Conservation (phyloP, 2,797 vertebrate species). For the Botia kubotai region DNA sequence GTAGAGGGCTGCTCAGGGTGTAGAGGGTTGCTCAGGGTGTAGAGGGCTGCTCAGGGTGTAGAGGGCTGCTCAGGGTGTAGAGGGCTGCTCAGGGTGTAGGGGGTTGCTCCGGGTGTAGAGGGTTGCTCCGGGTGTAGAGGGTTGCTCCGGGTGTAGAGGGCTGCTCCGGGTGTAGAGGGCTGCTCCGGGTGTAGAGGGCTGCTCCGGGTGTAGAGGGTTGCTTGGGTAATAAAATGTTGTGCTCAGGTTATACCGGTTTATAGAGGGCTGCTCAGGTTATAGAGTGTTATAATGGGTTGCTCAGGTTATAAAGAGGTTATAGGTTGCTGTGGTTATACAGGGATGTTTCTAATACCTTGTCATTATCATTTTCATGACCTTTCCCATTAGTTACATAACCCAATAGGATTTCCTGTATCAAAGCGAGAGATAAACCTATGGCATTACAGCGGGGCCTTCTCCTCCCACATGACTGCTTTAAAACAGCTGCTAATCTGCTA, state of each 20-base stretch:
- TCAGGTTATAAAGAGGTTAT: not conserved
- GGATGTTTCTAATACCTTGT: not conserved
- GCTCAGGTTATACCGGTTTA: too few species aligned
- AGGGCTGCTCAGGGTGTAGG: too few species aligned
- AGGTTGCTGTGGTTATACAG: not conserved
- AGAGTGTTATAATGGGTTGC: not conserved
- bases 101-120: too few species aligned
- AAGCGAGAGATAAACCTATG: conserved; percentile 13
- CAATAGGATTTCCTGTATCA: not conserved
- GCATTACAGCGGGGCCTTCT: not conserved
- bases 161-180: too few species aligned
- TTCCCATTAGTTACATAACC: not conserved
- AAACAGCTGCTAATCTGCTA: conserved; percentile 28
- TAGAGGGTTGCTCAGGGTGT: not conserved
- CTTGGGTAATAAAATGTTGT: too few species aligned
- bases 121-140: too few species aligned
- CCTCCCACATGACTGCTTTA: not conserved
- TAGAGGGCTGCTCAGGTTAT: not conserved
- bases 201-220: too few species aligned
- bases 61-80: too few species aligned
- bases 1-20: not conserved
- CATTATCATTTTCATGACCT: not conserved
- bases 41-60: not conserved
- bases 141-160: too few species aligned
- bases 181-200: too few species aligned